Conservation (phyloP, 2,797 vertebrate species). For the Vireo griseus region DNA sequence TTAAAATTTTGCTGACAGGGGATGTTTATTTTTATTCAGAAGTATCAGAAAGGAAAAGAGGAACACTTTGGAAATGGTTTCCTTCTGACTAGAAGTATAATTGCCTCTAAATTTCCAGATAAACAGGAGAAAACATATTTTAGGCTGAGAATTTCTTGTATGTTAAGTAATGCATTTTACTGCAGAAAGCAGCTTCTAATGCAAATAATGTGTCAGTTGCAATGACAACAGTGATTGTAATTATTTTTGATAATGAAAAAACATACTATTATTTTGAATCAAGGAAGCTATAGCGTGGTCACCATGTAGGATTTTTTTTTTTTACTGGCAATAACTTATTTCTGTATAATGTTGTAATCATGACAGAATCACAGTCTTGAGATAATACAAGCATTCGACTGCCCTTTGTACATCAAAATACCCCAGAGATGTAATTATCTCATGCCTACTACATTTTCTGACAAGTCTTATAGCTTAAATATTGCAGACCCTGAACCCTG, state of each 20-base stretch:
- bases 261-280: not conserved
- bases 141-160: not conserved
- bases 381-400: not conserved
- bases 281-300: not conserved
- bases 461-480: slow-evolving; percentile 44
- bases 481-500: slow-evolving; percentile 19
- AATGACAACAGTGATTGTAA: not conserved
- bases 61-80: not conserved
- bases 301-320: not conserved
- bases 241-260: not conserved
- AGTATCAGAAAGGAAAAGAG: not conserved
- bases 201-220: not conserved
- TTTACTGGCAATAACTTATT: not conserved
- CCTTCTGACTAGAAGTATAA: not conserved
- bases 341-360: not conserved
- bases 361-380: not conserved
- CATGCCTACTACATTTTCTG: slow-evolving; percentile 25
- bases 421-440: slow-evolving; percentile 57
- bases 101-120: not conserved
- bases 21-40: slow-evolving; percentile 15
- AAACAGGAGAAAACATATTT: not conserved
- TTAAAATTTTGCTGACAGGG: slow-evolving; percentile 40
- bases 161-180: not conserved
- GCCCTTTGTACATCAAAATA: slow-evolving; percentile 3
- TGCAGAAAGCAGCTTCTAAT: not conserved